Evolutionary conservation across 2,888 invertebrate genomes (phyloP).

Genomic region (Conops quadrifasciatus): DNA sequence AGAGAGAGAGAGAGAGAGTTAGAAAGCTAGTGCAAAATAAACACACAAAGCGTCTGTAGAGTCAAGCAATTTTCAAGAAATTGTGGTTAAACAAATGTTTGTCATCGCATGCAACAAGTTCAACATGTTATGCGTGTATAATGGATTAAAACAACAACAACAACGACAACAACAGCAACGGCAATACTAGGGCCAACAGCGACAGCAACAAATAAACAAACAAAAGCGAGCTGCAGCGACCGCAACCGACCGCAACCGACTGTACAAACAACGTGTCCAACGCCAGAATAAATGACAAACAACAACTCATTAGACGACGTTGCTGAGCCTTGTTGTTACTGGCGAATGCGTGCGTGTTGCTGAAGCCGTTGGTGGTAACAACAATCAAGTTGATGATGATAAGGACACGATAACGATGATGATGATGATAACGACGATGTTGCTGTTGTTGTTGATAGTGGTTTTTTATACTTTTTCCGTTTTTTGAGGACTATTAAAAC

Average conservation of each 20-base stretch:
- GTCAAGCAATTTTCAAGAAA: not conserved
- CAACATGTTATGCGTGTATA: slow-evolving; percentile 19
- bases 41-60: too few species aligned
- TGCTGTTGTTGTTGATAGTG: not conserved
- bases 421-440: not conserved
- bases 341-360: slow-evolving; percentile 12
- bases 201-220: not conserved
- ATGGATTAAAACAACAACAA: not conserved
- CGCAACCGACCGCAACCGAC: not conserved
- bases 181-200: not conserved
- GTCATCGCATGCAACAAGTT: slow-evolving; percentile 22
- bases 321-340: slow-evolving; percentile 20
- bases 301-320: slow-evolving; percentile 24
- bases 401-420: not conserved
- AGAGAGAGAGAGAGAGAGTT: too few species aligned
- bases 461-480: too few species aligned
- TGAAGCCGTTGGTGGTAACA: not conserved
- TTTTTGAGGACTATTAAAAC: too few species aligned
- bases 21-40: too few species aligned
- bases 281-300: slow-evolving; percentile 28
- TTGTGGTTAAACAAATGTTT: slow-evolving; percentile 29
- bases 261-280: not conserved
- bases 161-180: slow-evolving; percentile 1
- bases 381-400: not conserved
- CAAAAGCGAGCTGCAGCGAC: not conserved